These are phyloP conservation scores for Drosophila guanche DNA, from an alignment of 1,140 invertebrate genomes.

Conservation along the genomic window DNA sequence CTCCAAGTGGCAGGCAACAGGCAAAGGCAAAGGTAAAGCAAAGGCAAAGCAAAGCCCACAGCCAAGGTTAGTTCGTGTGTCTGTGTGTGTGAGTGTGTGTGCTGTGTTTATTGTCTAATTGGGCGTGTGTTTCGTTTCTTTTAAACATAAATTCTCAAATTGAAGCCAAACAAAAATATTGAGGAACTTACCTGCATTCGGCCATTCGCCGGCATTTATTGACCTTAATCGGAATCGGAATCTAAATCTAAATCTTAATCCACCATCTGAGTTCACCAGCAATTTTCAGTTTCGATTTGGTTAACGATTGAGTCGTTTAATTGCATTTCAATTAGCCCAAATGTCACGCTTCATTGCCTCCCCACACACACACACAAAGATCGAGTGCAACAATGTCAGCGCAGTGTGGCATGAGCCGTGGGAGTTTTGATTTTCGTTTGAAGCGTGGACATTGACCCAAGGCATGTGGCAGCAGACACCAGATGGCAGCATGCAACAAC, in stretches of 20 bases:
- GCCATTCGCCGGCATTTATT: constrained; percentile 47
- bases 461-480: no score
- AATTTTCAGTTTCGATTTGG: constrained; percentile 17
- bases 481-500: no score
- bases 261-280: constrained; percentile 1
- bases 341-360: constrained; percentile 67
- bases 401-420: constrained; percentile 14
- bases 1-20: constrained; percentile 32
- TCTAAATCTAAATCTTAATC: constrained; percentile 16
- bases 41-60: constrained; percentile 31
- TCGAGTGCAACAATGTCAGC: no score
- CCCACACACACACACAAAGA: constrained; percentile 10
- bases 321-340: constrained; percentile 72
- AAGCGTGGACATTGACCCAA: no score
- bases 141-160: constrained; percentile 34
- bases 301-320: constrained; percentile 57
- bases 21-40: constrained; percentile 27
- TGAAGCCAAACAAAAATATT: constrained; percentile 56
- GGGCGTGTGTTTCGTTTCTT: constrained; percentile 34
- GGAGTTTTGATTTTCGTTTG: constrained; percentile 30
- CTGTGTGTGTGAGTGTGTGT: no score
- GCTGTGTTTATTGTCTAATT: constrained; percentile 59
- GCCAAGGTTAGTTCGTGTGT: constrained; percentile 26
- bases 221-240: constrained; percentile 67
- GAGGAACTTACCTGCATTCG: constrained; percentile 42